Evolutionary conservation across 2,888 invertebrate genomes (phyloP).

Genomic region (Orgyia antiqua): DNA sequence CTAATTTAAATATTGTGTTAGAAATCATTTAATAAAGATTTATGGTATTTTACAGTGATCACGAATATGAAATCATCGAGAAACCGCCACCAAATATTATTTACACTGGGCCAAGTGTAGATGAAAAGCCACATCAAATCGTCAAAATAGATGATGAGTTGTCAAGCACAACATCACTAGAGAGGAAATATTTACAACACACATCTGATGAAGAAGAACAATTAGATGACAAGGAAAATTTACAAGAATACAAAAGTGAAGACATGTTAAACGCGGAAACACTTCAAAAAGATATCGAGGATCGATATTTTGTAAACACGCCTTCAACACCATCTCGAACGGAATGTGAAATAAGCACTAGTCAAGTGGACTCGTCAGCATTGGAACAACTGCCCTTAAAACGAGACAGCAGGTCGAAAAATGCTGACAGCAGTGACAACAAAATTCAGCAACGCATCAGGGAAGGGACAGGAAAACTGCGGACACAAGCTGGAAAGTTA

Average conservation of each 20-base stretch:
- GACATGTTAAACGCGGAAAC: constrained; percentile 66
- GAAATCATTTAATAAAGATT: too few relatives aligned
- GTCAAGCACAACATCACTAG: constrained; percentile 70
- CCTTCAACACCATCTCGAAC: constrained; percentile 80
- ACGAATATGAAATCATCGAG: constrained; percentile 94
- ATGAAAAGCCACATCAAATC: constrained; percentile 47
- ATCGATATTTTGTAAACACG: constrained; percentile 78
- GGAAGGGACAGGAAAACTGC: constrained; percentile 83
- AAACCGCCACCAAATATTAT: constrained; percentile 77
- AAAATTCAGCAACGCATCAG: constrained; percentile 82
- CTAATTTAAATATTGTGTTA: too few relatives aligned
- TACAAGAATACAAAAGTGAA: constrained; percentile 39
- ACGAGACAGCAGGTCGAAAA: constrained; percentile 75
- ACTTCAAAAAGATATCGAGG: constrained; percentile 81
- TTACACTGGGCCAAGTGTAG: constrained; percentile 53
- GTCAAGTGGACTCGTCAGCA: constrained; percentile 82
- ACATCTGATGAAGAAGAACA: constrained; percentile 71
- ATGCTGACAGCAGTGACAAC: constrained; percentile 67
- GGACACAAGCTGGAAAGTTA: constrained; percentile 84
- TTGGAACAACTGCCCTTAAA: constrained; percentile 81
- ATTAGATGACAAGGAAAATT: constrained; percentile 49
- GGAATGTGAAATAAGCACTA: constrained; percentile 81
- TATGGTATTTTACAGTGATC: constrained; percentile 83
- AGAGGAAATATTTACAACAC: constrained; percentile 67
- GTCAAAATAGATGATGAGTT: constrained; percentile 69